Evolutionary conservation across 2,113 vertebrate species (phyloP), one percentile per base, ranked within the genome.

Genomic region (Paraplagusia blochii): DNA sequence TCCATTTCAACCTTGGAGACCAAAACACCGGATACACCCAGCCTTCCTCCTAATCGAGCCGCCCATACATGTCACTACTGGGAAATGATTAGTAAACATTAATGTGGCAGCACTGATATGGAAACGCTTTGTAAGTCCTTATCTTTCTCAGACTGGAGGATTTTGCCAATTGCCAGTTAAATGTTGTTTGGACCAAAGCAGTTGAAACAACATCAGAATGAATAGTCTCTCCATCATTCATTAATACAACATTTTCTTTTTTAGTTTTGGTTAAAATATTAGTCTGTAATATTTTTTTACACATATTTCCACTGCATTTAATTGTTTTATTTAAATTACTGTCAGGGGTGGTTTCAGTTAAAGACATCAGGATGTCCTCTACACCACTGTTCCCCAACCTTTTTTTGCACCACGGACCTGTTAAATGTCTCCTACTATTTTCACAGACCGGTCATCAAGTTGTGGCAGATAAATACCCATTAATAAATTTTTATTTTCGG

Each of bases 1-100:
- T 87, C 80, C 67, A 80, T 89, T 89, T 86, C 86, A 86, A 66
- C 84, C 81, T 84, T 63, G 35, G 81, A 86, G 81, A 83, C 76
- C 57, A 74, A 65, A 63, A 71, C 65, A 66, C 52, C 53, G 52
- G 69, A 67, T 76, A 66, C 66, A 70, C 57, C 56, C 64, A 18
- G 40, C 53, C 63, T 59, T 53, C 18, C 64, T 44, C 40, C 43
- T 72, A 63, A 77, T 79, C 50, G 38, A 65, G 69, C 47, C 40
- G 78, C 68, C 77, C 64, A 19, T 46, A 61, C 63, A 61, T 63
- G 53, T 74, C 55, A 74, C 80, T 90, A 67, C 75, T 83, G 75
- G 80, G 76, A 85, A 89, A 70, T 47, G 38, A 85, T 84, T 77
- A 78, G 75, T 71, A 43, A 67, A 53, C 50, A 58, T 49, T 44